phyloP scores from a whole-genome alignment of 2,888 invertebrate species.

The Griposia aprilina region DNA sequence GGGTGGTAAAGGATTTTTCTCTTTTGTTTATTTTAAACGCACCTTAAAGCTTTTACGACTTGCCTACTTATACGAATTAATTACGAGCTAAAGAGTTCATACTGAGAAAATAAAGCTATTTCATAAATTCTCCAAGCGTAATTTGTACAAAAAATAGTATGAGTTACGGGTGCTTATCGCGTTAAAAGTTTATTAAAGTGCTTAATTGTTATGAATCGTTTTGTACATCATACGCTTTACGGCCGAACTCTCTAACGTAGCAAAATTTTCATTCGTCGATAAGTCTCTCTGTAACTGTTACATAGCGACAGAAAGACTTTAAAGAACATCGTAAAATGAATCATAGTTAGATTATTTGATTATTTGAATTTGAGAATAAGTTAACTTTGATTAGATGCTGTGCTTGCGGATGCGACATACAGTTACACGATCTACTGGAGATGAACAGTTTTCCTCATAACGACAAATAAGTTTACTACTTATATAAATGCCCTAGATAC shows the following conservation, averaged over 20 bases:
- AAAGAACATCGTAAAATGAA: background rate
- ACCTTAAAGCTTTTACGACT: slow-evolving; percentile 48
- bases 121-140: slow-evolving; percentile 49
- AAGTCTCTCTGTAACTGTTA: background rate
- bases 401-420: slow-evolving; percentile 18
- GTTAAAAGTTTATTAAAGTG: slow-evolving; percentile 46
- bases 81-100: slow-evolving; percentile 52
- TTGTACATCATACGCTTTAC: slow-evolving; percentile 19
- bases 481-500: slow-evolving; percentile 42
- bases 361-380: background rate
- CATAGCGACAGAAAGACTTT: too few relatives aligned
- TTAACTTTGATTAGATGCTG: slow-evolving; percentile 11
- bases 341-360: too few relatives aligned
- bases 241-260: slow-evolving; percentile 15
- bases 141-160: slow-evolving; percentile 42
- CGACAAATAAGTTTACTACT: slow-evolving; percentile 38
- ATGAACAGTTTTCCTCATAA: slow-evolving; percentile 41
- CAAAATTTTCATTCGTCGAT: background rate
- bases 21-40: slow-evolving; percentile 27
- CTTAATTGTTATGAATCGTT: slow-evolving; percentile 40
- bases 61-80: slow-evolving; percentile 55
- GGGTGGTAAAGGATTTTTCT: background rate
- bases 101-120: slow-evolving; percentile 43
- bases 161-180: slow-evolving; percentile 30
- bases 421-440: slow-evolving; percentile 23